These are phyloP conservation scores for Bovichtus diacanthus DNA, from an alignment of 2,797 vertebrate genomes.

Conservation along the genomic window DNA sequence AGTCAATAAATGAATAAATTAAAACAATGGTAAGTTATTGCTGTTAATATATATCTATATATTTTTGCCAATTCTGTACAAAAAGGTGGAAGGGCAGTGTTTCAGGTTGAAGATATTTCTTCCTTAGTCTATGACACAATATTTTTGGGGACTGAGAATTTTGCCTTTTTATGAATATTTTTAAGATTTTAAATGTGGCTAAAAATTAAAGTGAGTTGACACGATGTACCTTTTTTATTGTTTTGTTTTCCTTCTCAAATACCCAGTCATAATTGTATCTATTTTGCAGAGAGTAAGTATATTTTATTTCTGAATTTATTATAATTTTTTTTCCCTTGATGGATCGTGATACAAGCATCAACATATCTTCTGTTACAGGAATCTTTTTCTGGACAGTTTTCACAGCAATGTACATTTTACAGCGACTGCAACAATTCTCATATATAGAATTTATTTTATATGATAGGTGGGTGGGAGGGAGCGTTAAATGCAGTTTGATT, in stretches of 20 bases:
- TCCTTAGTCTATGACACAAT: constrained; percentile 86
- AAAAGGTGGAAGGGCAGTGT: constrained; percentile 83
- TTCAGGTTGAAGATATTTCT: constrained; percentile 85
- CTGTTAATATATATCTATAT: constrained; percentile 89
- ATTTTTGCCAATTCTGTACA: constrained; percentile 90
- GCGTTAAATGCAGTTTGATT: constrained; percentile 53
- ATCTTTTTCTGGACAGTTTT: constrained; percentile 61
- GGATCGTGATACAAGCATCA: constrained; percentile 67
- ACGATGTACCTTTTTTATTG: constrained; percentile 93
- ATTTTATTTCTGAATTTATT: constrained; percentile 75
- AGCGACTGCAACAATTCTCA: constrained; percentile 66
- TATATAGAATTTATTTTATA: constrained; percentile 58
- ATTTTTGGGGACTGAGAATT: constrained; percentile 88
- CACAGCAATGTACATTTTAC: constrained; percentile 67
- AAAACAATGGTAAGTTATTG: constrained; percentile 91
- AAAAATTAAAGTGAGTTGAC: constrained; percentile 86
- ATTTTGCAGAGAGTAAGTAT: constrained; percentile 81
- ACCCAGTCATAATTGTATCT: constrained; percentile 82
- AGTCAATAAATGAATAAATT: constrained; percentile 88
- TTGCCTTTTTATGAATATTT: constrained; percentile 90
- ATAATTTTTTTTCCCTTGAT: constrained; percentile 33
- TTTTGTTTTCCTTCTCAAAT: constrained; percentile 76
- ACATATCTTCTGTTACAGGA: constrained; percentile 77
- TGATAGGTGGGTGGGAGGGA: constrained; percentile 11
- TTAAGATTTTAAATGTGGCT: constrained; percentile 89